Evolutionary conservation across 2,113 vertebrate genomes (phyloP).

Genomic region (Podarcis raffonei): DNA sequence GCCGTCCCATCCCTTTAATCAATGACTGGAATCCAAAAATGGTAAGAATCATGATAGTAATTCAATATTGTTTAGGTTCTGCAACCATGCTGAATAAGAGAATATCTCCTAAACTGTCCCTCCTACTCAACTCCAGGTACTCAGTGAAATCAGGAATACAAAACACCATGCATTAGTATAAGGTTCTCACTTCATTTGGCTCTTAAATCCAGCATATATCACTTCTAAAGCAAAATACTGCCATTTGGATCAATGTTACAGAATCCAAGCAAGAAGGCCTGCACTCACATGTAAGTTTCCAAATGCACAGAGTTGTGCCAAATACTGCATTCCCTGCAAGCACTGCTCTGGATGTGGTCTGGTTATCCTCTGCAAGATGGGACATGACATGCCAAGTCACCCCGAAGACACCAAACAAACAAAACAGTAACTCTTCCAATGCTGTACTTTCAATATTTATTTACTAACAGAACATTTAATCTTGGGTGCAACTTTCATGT

Average conservation of each 20-base stretch:
- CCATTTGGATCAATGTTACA: not conserved
- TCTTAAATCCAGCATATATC: not conserved
- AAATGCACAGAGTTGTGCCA: accelerated
- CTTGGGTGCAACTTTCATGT: not conserved
- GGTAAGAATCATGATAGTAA: not conserved
- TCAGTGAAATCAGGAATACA: not conserved
- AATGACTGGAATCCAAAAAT: not conserved
- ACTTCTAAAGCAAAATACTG: not conserved
- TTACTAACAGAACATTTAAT: not conserved
- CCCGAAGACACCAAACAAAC: not conserved
- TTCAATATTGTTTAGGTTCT: not conserved
- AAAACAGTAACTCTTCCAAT: accelerated
- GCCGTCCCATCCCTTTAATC: not conserved
- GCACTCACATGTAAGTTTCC: not conserved
- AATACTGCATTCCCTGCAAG: not conserved
- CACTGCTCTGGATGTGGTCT: not conserved
- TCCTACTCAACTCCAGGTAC: not conserved
- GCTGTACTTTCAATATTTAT: not conserved
- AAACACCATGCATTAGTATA: not conserved
- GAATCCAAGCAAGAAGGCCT: accelerated
- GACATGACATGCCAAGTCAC: not conserved
- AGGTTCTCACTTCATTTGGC: not conserved
- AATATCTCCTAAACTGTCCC: not conserved
- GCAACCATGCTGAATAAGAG: not conserved
- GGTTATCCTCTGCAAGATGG: not conserved